Evolutionary conservation across 30 jellyfish, hydroid and myxozoan species (phyloP), one percentile per base, ranked within the genome.

Genomic region (Phacellophora camtschatica): DNA sequence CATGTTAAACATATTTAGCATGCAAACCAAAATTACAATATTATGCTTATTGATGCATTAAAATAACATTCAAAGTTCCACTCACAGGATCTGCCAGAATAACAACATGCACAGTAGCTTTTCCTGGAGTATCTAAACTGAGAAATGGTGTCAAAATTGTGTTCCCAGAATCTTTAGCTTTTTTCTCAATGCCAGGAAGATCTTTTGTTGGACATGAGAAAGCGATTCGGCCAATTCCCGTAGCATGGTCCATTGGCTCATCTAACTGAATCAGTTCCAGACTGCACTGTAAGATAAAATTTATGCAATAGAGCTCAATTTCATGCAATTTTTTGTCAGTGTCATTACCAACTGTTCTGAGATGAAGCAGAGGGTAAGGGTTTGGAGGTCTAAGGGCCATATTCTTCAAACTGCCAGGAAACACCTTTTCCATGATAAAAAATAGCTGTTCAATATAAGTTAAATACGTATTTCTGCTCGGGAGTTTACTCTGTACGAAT

Each of bases 81-180:
- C 98, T 76, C 81, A 92, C 99, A 24, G 97, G 97, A 34, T 92
- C 99, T 12, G 99, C 99, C 77, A 92, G 66, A 54, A 92, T 92
- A 25, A 92, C 99, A 46, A 92, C 99, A 29, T 92, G 92, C 1
- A 92, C 99, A 19, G 99, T 92, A 0, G 99, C 96, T 68, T 92
- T 92, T 22, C 99, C 99, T 46, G 99, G 99, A 2, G 99, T 92
- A 53, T 92, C 99, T 61, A 92, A 83, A 66, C 96, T 81, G 5
- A 92, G 82, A n/a, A 80, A 71, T 9, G 99, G 97, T 13, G 99
- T 92, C 55, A 92, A 53, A 4, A 92, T 86, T 16, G 96, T 72
- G 27, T 73, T 58, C 35, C 87, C 87, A 13, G 86, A 68, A 19
- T 81, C 96, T 54, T 87, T 92, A 9, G 86, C 92, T 34, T 50